These are phyloP conservation scores for Recurvirostra avosetta DNA, from an alignment of 2,113 vertebrate species.

Conservation along the genomic window DNA sequence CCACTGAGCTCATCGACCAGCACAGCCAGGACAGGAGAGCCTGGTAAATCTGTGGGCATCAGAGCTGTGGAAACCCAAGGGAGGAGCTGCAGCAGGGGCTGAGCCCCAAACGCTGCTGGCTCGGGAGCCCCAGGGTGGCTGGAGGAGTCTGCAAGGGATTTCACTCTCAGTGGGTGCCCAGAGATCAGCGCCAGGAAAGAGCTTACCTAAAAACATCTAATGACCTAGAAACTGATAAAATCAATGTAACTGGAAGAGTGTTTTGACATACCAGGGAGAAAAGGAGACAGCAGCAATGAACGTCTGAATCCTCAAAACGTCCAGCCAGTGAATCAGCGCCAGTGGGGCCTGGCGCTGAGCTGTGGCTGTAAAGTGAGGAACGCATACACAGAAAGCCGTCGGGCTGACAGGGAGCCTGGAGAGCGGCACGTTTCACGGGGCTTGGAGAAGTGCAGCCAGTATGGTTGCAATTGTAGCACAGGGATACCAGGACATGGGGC, in stretches of 20 bases:
- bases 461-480: neutral
- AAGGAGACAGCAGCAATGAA: neutral
- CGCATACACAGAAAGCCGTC: neutral
- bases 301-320: neutral
- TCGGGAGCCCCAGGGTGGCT: neutral
- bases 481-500: neutral
- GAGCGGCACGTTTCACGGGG: fast-evolving
- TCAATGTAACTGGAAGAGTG: neutral
- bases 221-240: neutral
- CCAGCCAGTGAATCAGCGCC: neutral
- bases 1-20: neutral
- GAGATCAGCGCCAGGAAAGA: neutral
- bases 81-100: neutral
- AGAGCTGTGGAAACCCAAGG: neutral
- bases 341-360: neutral
- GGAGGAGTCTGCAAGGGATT: neutral
- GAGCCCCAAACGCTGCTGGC: neutral
- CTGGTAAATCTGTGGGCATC: neutral
- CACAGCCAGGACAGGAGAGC: fast-evolving
- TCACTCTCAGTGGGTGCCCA: neutral
- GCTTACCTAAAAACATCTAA: neutral
- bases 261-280: neutral
- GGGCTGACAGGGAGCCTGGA: neutral
- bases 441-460: neutral
- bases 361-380: too few species aligned